Evolutionary conservation across 2,113 vertebrate species (phyloP).

Genomic region (Aldabrachelys gigantea): DNA sequence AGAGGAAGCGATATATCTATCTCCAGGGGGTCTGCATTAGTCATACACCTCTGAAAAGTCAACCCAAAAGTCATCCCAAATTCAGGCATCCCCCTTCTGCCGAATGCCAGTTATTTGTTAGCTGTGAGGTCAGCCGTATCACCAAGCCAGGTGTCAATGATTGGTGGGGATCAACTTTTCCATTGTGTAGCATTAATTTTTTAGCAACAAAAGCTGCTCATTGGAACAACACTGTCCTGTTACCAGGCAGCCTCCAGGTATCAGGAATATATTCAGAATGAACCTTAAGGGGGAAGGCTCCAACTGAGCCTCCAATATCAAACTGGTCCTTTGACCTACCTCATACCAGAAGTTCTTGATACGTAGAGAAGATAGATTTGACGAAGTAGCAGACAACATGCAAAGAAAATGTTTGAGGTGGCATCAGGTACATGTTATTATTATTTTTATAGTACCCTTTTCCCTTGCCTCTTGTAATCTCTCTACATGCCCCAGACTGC

Average conservation of each 20-base stretch:
- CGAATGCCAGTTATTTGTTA: not conserved
- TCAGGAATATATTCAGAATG: not conserved
- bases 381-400: not conserved
- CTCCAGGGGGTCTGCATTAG: not conserved
- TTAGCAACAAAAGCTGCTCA: not conserved
- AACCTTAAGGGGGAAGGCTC: not conserved
- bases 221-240: not conserved
- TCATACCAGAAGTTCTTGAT: not conserved
- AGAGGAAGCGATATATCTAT: not conserved
- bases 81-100: not conserved
- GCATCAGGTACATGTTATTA: not conserved
- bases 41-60: not conserved
- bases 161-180: not conserved
- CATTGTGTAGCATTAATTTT: not conserved
- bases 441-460: not conserved
- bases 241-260: not conserved
- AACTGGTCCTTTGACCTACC: not conserved
- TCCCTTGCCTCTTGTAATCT: conserved; percentile 44
- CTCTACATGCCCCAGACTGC: not conserved
- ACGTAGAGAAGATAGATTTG: not conserved
- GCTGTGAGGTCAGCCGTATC: not conserved
- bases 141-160: not conserved
- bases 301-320: not conserved
- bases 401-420: rapidly evolving
- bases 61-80: not conserved